These are phyloP conservation scores for Leptopilina myrica DNA, from an alignment of 2,888 invertebrate species.

Conservation along the genomic window DNA sequence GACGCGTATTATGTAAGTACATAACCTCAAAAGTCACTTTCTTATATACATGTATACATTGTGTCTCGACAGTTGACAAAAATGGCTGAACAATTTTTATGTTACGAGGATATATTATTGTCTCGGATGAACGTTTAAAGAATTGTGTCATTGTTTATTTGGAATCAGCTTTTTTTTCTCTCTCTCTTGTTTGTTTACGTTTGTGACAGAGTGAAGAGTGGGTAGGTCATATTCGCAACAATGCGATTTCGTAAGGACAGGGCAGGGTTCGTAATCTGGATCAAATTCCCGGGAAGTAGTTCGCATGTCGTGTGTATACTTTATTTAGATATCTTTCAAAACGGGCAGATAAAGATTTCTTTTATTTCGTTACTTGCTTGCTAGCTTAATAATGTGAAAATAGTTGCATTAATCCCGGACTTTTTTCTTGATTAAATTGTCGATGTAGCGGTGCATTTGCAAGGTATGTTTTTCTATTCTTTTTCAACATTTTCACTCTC, in stretches of 20 bases:
- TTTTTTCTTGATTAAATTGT: too few relatives aligned
- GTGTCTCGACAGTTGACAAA: background rate
- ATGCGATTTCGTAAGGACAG: slow-evolving; percentile 15
- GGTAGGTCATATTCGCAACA: slow-evolving; percentile 57
- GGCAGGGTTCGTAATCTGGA: slow-evolving; percentile 22
- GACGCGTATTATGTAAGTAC: slow-evolving; percentile 67
- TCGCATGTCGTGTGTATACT: background rate
- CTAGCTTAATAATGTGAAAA: background rate
- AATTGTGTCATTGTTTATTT: background rate
- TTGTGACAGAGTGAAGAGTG: slow-evolving; percentile 47
- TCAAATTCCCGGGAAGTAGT: background rate
- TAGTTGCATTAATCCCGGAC: background rate
- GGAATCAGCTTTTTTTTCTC: slow-evolving; percentile 45
- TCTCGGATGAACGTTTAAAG: background rate
- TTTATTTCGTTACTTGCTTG: background rate
- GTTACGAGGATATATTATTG: background rate
- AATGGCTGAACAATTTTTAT: slow-evolving; percentile 7
- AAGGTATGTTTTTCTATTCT: background rate
- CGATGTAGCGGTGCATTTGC: too few relatives aligned
- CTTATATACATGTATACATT: background rate
- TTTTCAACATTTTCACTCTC: too few relatives aligned
- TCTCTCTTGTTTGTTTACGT: slow-evolving; percentile 58
- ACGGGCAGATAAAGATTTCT: background rate
- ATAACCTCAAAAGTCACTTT: slow-evolving; percentile 20
- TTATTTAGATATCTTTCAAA: slow-evolving; percentile 6